A percentile compares a stretch with the other conserved stretches of the same genome.
Conservation (phyloP, 2,888 invertebrate genomes). For the Carcina quercana region DNA sequence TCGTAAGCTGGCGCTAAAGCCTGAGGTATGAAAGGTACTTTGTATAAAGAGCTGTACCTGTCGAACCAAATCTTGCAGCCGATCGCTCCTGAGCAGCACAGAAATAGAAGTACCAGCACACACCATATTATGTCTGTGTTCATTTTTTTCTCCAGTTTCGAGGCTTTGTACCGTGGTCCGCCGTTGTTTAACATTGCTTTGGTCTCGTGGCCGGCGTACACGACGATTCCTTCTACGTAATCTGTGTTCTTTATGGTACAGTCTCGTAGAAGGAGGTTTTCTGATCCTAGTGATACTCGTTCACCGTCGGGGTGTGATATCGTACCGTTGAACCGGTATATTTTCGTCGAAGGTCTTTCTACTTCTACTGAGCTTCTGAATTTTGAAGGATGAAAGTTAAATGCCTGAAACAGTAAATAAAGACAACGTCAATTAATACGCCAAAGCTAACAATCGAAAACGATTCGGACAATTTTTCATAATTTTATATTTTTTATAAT, state of each 20-base stretch:
- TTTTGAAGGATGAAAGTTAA: constrained; percentile 84
- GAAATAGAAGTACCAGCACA: constrained; percentile 89
- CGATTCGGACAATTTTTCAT: too few relatives aligned
- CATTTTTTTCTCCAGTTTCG: constrained; percentile 93
- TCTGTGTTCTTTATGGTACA: constrained; percentile 97
- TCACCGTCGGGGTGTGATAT: constrained; percentile 87
- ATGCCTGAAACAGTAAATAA: constrained; percentile 68
- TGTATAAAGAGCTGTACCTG: constrained; percentile 56
- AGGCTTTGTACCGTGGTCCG: constrained; percentile 94
- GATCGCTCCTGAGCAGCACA: constrained; percentile 93
- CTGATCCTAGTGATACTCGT: constrained; percentile 88
- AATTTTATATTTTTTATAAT: too few relatives aligned
- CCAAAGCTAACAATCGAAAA: too few relatives aligned
- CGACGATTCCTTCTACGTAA: constrained; percentile 96
- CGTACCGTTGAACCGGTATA: constrained; percentile 94
- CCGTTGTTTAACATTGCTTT: constrained; percentile 99
- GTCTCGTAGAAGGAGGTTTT: constrained; percentile 93
- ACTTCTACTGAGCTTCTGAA: constrained; percentile 92
- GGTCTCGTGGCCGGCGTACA: constrained; percentile 97
- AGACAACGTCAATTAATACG: too few relatives aligned
- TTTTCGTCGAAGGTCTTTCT: constrained; percentile 95
- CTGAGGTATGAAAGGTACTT: constrained; percentile 80
- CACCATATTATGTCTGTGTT: constrained; percentile 98
- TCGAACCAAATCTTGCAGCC: constrained; percentile 92
- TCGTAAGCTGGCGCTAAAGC: constrained; percentile 78